Conservation (phyloP, 2,797 vertebrate genomes). For the Capromys pilorides region DNA sequence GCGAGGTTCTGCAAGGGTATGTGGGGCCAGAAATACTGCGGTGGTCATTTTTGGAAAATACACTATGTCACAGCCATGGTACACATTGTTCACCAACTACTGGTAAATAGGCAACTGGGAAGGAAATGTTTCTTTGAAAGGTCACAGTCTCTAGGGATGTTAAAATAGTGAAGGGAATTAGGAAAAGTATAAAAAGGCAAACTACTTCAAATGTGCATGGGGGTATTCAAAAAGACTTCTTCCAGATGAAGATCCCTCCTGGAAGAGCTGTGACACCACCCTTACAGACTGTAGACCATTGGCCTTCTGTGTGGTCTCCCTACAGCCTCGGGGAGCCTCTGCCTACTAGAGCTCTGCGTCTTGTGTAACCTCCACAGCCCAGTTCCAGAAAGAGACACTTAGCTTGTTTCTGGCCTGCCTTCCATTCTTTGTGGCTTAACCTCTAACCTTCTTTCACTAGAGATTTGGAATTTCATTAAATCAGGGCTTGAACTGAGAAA, state of each 20-base stretch:
- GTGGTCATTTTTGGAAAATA: constrained; percentile 3
- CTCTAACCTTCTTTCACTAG: constrained; percentile 58
- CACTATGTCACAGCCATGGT: neutral
- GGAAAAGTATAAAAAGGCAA: constrained; percentile 41
- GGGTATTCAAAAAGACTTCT: neutral
- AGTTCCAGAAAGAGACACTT: neutral
- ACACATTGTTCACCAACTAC: neutral
- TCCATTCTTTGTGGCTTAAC: constrained; percentile 15
- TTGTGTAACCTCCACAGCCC: neutral
- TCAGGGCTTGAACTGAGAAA: constrained; percentile 73
- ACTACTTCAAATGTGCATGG: constrained; percentile 46
- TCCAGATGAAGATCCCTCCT: neutral
- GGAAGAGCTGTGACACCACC: neutral
- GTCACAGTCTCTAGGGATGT: constrained; percentile 8
- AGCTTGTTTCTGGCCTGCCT: neutral
- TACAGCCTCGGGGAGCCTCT: neutral
- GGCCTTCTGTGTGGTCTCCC: neutral
- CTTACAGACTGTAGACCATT: neutral
- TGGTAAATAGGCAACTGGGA: neutral
- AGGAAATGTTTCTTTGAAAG: constrained; percentile 42
- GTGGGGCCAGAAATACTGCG: neutral
- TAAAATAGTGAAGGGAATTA: constrained; percentile 27
- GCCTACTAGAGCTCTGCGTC: neutral
- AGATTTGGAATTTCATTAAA: constrained; percentile 79
- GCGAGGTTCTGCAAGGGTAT: neutral